phyloP scores from a whole-genome alignment of 2,888 invertebrate species.

The Calliopum simillimum region DNA sequence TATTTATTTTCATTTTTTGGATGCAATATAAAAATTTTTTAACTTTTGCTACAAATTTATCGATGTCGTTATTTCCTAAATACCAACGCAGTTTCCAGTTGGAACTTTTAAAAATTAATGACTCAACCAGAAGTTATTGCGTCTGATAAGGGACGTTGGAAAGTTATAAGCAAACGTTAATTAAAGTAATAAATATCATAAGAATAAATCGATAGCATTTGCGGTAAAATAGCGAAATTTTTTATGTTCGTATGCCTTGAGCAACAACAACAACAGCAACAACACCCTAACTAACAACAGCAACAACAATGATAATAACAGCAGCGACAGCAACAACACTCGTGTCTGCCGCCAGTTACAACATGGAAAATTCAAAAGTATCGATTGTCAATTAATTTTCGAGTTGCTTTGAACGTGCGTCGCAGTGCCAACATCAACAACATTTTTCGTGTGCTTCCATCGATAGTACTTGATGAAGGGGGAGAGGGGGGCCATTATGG shows the following conservation, averaged over 20 bases:
- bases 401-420: conserved; percentile 22
- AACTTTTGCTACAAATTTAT: no score
- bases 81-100: no score
- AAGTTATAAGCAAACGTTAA: conserved; percentile 16
- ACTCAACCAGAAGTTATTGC: no score
- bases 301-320: neutral
- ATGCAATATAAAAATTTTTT: no score
- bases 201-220: neutral
- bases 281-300: neutral
- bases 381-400: conserved; percentile 36
- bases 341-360: neutral
- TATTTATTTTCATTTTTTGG: no score
- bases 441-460: conserved; percentile 2
- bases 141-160: no score
- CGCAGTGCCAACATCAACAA: conserved; percentile 11
- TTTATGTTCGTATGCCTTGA: neutral
- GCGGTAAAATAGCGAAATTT: neutral
- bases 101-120: no score
- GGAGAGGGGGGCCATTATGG: no score
- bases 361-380: conserved; percentile 24
- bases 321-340: neutral
- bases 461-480: no score
- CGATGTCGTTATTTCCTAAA: no score
- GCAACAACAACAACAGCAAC: neutral
- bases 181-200: conserved; percentile 20